phyloP scores from a whole-genome alignment of 2,113 vertebrate genomes.

The Campylomormyrus numenius region DNA sequence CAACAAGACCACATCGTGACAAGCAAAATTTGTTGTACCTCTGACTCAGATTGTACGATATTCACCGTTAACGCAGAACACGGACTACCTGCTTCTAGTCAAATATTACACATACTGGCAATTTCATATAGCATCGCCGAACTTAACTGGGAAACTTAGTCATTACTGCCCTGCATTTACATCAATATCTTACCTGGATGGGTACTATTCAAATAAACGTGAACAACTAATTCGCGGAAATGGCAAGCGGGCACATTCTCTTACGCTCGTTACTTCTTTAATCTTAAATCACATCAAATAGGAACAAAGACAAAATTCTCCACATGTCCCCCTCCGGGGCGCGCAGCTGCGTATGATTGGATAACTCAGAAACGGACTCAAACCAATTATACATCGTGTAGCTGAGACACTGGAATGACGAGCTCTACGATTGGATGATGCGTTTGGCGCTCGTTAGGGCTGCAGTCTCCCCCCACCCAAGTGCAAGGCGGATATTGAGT shows the following conservation, averaged over 20 bases:
- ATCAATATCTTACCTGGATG: not conserved
- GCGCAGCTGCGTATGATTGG: conserved; percentile 43
- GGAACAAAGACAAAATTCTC: conserved; percentile 62
- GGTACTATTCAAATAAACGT: not conserved
- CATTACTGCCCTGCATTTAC: not conserved
- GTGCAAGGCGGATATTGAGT: conserved; percentile 50
- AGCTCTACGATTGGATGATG: conserved; percentile 44
- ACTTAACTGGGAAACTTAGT: not conserved
- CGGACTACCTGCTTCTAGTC: not conserved
- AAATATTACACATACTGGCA: not conserved
- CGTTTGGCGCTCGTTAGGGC: conserved; percentile 66
- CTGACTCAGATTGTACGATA: not conserved
- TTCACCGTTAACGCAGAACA: not conserved
- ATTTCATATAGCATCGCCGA: not conserved
- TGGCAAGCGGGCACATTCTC: not conserved
- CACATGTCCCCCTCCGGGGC: conserved; percentile 50
- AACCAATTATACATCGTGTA: conserved; percentile 31
- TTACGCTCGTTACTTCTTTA: not conserved
- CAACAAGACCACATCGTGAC: not conserved
- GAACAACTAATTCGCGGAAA: not conserved
- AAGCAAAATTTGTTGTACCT: not conserved
- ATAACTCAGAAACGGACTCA: rapidly evolving
- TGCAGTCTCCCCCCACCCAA: conserved; percentile 30
- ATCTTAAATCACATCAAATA: not conserved
- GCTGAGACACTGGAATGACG: conserved; percentile 25